Evolutionary conservation across 2,888 invertebrate species (phyloP).

Genomic region (Pristionchus maxplancki): DNA sequence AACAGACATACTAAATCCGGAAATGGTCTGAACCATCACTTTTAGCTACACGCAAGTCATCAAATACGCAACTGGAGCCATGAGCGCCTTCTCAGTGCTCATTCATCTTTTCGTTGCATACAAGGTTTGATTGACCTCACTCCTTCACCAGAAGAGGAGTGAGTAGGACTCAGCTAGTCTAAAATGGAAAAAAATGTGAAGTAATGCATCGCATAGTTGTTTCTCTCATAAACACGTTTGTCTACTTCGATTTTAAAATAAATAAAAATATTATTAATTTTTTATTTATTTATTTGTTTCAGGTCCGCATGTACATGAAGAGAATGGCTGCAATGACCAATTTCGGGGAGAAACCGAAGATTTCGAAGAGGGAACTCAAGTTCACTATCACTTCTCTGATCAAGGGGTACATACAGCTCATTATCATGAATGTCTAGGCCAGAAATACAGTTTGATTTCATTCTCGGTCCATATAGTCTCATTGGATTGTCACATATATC

Average conservation of each 20-base stretch:
- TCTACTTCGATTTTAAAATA: no score
- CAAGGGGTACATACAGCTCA: conserved; percentile 23
- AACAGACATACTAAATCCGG: no score
- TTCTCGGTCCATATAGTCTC: no score
- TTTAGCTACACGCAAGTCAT: conserved; percentile 45
- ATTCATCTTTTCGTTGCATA: conserved; percentile 45
- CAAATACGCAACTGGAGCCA: conserved; percentile 27
- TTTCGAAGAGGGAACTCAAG: conserved; percentile 31
- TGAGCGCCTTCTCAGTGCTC: conserved; percentile 31
- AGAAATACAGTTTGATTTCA: not conserved
- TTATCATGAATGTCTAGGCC: no score
- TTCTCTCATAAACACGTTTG: no score
- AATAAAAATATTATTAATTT: no score
- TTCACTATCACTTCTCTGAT: conserved; percentile 33
- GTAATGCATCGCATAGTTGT: no score
- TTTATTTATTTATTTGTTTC: no score
- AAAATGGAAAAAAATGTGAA: not conserved
- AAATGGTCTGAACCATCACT: no score
- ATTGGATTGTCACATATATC: no score
- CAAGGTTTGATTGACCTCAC: not conserved
- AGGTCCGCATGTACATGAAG: conserved; percentile 21
- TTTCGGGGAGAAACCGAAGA: conserved; percentile 3
- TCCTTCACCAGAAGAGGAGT: not conserved
- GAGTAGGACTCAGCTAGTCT: not conserved
- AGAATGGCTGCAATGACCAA: conserved; percentile 26